Evolutionary conservation across 1,140 invertebrate species (phyloP).

Genomic region (Tetramorium alpestre): DNA sequence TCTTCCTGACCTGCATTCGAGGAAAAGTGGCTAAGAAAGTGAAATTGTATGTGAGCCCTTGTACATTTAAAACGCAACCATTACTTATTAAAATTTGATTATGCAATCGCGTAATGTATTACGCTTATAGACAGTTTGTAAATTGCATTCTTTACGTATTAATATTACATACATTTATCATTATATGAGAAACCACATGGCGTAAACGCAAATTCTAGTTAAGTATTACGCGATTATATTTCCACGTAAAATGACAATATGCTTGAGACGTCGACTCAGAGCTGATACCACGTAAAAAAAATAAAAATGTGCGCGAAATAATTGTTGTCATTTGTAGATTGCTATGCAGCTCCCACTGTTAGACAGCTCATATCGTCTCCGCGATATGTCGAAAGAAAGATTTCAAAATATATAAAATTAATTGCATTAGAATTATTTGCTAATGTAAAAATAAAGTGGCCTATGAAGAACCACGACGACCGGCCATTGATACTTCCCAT

Average conservation of each 20-base stretch:
- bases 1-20: constrained; percentile 37
- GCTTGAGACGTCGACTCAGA: neutral
- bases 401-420: neutral
- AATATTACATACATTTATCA: neutral
- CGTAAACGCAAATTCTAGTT: neutral
- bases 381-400: neutral
- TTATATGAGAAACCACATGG: neutral
- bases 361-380: neutral
- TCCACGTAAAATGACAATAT: neutral
- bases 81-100: neutral
- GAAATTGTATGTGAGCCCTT: neutral
- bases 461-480: neutral
- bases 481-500: neutral
- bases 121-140: neutral
- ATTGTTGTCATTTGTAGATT: neutral
- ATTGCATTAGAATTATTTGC: neutral
- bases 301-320: neutral
- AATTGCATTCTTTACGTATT: neutral
- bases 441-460: neutral
- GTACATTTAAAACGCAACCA: neutral
- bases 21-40: constrained; percentile 15
- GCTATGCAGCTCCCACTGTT: too few relatives aligned
- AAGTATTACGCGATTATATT: neutral
- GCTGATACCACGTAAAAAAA: neutral
- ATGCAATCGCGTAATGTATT: neutral